Percentiles rank a stretch among this genome's conserved stretches.
These are phyloP conservation scores for Lottia scabra DNA, from an alignment of 2,888 invertebrate genomes.

Conservation along the genomic window DNA sequence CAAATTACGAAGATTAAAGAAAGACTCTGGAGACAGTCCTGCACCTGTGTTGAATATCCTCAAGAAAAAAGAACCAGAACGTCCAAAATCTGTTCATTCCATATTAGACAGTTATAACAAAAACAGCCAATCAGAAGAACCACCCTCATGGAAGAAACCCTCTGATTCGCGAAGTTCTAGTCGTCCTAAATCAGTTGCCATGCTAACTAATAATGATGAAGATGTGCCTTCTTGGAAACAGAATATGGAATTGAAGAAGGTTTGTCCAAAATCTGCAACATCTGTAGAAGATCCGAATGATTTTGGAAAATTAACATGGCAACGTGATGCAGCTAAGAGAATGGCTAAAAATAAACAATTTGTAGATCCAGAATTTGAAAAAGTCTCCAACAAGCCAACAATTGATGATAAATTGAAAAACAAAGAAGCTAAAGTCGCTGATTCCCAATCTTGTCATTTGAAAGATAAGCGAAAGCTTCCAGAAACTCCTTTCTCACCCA, in stretches of 20 bases:
- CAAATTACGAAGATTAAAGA: neutral
- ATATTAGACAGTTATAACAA: conserved; percentile 8
- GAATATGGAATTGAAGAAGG: conserved; percentile 30
- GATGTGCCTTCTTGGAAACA: conserved; percentile 45
- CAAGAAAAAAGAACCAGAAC: conserved; percentile 6
- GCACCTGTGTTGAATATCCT: neutral
- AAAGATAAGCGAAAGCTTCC: neutral
- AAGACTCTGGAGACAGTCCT: neutral
- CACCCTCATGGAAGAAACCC: conserved; percentile 16
- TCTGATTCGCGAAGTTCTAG: neutral
- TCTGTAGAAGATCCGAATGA: conserved; percentile 20
- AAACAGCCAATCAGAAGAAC: conserved; percentile 6
- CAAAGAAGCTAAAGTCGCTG: neutral
- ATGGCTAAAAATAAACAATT: conserved; percentile 48
- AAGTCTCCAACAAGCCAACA: conserved; percentile 13
- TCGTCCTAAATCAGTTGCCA: conserved; percentile 3
- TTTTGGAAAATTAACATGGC: conserved; percentile 46
- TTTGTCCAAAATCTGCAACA: conserved; percentile 13
- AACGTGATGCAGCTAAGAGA: conserved; percentile 57
- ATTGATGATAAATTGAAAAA: neutral
- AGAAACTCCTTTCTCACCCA: neutral
- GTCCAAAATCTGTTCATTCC: conserved; percentile 3
- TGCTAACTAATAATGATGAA: conserved; percentile 10
- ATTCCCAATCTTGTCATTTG: neutral
- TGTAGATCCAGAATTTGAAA: conserved; percentile 48